phyloP scores from a whole-genome alignment of 2,888 invertebrate genomes.

The Xestia xanthographa region DNA sequence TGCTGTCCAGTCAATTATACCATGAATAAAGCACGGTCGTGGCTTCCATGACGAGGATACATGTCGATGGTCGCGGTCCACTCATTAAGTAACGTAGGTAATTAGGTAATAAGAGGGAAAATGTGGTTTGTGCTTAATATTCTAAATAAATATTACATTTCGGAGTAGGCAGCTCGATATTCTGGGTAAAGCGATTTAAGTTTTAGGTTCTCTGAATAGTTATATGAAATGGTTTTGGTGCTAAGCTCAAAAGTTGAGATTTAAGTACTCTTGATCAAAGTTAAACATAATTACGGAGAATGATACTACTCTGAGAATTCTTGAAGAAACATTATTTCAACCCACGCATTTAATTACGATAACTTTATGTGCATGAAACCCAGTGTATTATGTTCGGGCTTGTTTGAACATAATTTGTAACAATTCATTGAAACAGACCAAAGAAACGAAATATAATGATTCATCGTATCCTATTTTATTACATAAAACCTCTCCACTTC shows the following conservation, averaged over 20 bases:
- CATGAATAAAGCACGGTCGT: constrained; percentile 23
- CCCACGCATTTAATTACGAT: not conserved
- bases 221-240: not conserved
- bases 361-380: not conserved
- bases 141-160: not conserved
- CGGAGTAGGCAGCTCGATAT: no score
- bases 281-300: not conserved
- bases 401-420: not conserved
- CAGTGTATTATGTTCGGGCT: not conserved
- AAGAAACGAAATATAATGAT: not conserved
- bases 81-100: constrained; percentile 5
- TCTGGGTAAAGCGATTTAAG: not conserved
- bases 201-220: not conserved
- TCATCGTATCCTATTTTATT: not conserved
- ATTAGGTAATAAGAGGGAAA: constrained; percentile 24
- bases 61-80: not conserved
- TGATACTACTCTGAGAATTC: not conserved
- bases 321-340: not conserved
- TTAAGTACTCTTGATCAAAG: not conserved
- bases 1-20: constrained; percentile 24
- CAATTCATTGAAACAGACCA: not conserved
- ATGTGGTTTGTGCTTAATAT: no score
- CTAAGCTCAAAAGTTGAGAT: not conserved
- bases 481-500: constrained; percentile 9
- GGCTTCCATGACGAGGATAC: constrained; percentile 32